Base-by-base conservation (phyloP, 2,888 invertebrate species). In the Troilus luridus region DNA sequence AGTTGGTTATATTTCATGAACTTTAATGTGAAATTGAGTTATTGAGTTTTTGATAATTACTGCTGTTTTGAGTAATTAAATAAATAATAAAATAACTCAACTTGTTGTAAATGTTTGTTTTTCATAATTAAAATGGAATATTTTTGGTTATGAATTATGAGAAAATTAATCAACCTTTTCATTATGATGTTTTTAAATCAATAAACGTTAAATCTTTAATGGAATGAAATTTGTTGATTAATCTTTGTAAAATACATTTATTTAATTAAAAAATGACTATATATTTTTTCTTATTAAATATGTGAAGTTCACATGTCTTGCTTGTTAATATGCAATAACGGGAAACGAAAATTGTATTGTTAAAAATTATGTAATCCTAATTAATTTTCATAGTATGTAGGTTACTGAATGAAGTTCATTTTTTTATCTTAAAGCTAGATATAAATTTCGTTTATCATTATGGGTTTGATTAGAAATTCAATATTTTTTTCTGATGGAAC, bases 301-400 rank as follows among this genome's bases (percentile, higher is more conserved):
- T 89, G 41, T 41, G 41, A n/a, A 56, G 9, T 21, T 67, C n/a
- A 67, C 21, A 24, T 72, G 67, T 67, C 27, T 54, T 77, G 56
- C 12, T 24, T 67, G 72, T n/a, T 59, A 58, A 90, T 72, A 62
- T 77, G 58, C 59, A 77, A 77, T 77, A 17, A 54, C n/a, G 90
- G 58, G 77, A 89, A 89, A 89, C 56, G 89, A 89, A 89, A 89
- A 56, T 89, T 14, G n/a, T 24, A 77, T 90, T 90, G 90, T 90
- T 77, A 21, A 77, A 27, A 77, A 90, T 90, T 77, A 59, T 90
- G 59, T 72, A 90, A 90, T 24, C 1, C 11, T 77, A 90, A 90
- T 77, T 90, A 77, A 77, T 90, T 67, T 11, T 24, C 24, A 59
- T 67, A 41, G 1, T 27, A 17, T 41, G 17, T 77, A 77, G 72